Base-by-base conservation (phyloP, 2,797 vertebrate genomes). In the Arremon aurantiirostris region DNA sequence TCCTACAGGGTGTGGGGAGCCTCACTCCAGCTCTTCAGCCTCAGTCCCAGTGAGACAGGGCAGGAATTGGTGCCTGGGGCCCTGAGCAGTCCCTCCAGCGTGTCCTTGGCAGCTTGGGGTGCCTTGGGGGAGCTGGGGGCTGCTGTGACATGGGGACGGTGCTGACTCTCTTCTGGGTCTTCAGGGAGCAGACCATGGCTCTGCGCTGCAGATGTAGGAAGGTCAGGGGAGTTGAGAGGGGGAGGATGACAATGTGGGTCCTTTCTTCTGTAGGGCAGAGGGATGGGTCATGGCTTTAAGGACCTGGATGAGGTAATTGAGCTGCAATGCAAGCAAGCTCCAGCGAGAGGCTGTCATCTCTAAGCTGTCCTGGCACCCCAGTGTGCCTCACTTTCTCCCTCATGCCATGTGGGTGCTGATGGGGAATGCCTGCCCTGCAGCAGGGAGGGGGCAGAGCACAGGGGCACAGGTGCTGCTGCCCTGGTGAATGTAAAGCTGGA, bases 51-150 rank as follows among this genome's bases (percentile, higher is more conserved):
- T 21, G n/a, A 69, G 46, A 9, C 52, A 47, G 34, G 22, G 46
- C 2, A 2, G 30, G n/a, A 69, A 17, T 13, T 3, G 4, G 19
- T 53, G 63, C 27, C 64, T 41, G 82, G 27, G 16, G 9, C 19
- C n/a, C 18, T 0, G 0, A 23, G 61, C 57, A 44, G 57, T 49
- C 21, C 6, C 9, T 34, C 26, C 60, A 68, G 21, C 0, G 0
- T 8, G 22, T 20, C 28, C 56, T 84, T 57, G 81, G 56, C 47
- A 57, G 9, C 28, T 22, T 0, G 1, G 42, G 18, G 27, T 79
- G 23, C 53, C 20, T 16, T 65, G 20, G 63, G n/a, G 46, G 24
- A 49, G 28, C 83, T 41, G 32, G 34, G 23, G 14, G 18, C 19
- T 89, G 72, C 80, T 88, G 71, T 35, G 44, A 6, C 47, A 23